Base-by-base conservation (phyloP, 2,888 invertebrate genomes). In the Diaperis boleti region DNA sequence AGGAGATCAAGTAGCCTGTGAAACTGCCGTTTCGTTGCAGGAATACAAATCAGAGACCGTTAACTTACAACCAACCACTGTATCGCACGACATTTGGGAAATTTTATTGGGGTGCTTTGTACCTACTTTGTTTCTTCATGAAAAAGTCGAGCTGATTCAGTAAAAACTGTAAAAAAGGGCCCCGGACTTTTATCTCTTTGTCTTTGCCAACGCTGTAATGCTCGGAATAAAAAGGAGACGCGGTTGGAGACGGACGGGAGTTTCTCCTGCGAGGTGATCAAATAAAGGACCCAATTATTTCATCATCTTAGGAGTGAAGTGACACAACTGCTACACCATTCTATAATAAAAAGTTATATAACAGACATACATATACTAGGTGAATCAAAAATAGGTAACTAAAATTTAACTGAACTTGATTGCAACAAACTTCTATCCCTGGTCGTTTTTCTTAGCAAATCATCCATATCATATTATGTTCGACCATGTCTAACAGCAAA, bases 11-110 rank as follows among this genome's bases (percentile, higher is more conserved):
- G 77, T 76, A 76, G 76, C 74, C 76, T 76, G 78, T 76, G 75
- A 78, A 78, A 78, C 76, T 77, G 76, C 73, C 69, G 71, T 61
- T 66, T 61, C 72, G 72, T 68, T 60, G 47, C 68, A 65, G 68
- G 78, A 77, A 78, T 78, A 78, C 77, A 76, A 78, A 78, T 76
- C 74, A 73, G 75, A 52, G 64, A 68, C 72, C 70, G 74, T 75
- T 74, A 75, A 75, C 59, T 67, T 45, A 62, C 65, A 71, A 62
- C 72, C 71, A 70, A 72, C 71, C 69, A 62, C 49, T 68, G 70
- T 71, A 74, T 73, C 69, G 71, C 71, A 69, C 72, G 70, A 72
- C 74, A 72, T 75, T 75, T 69, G 69, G 69, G 69, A 69, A 71
- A 73, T 74, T 74, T 76, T 75, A 74, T 76, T 74, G 74, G 72